Conservation (phyloP, 2,113 vertebrate genomes). For the Panthera leo region DNA sequence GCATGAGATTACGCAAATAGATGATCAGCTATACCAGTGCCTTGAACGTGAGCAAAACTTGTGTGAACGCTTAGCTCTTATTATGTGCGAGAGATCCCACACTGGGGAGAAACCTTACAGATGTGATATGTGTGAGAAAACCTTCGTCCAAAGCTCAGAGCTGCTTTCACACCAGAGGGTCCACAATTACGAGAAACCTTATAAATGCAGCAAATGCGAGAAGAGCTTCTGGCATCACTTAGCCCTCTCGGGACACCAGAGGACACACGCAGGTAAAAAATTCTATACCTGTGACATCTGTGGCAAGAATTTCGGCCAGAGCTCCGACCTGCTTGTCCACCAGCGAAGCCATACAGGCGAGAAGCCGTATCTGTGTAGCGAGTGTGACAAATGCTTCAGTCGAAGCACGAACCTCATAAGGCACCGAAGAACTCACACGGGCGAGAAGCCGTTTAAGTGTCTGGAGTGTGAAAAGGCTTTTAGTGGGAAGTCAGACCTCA, state of each 20-base stretch:
- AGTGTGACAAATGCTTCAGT: conserved; percentile 81
- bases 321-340: conserved; percentile 75
- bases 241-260: conserved; percentile 76
- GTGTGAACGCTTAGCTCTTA: conserved; percentile 69
- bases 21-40: conserved; percentile 69
- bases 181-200: conserved; percentile 78
- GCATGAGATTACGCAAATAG: conserved; percentile 64
- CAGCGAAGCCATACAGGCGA: conserved; percentile 78
- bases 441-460: conserved; percentile 74
- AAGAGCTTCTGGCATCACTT: conserved; percentile 79
- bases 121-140: conserved; percentile 80
- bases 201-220: conserved; percentile 78
- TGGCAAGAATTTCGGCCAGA: conserved; percentile 79
- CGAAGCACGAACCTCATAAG: conserved; percentile 75
- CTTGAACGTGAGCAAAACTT: conserved; percentile 71
- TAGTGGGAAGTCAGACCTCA: conserved; percentile 76
- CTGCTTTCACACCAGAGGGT: conserved; percentile 75
- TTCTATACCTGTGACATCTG: conserved; percentile 78
- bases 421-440: conserved; percentile 77
- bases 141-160: conserved; percentile 72
- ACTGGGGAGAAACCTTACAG: conserved; percentile 63
- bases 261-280: conserved; percentile 80
- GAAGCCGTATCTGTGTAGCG: conserved; percentile 74
- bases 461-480: conserved; percentile 80
- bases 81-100: conserved; percentile 73